Percentiles rank a stretch among this genome's conserved stretches.
Conservation (phyloP, 2,797 vertebrate species). For the Squalus acanthias region DNA sequence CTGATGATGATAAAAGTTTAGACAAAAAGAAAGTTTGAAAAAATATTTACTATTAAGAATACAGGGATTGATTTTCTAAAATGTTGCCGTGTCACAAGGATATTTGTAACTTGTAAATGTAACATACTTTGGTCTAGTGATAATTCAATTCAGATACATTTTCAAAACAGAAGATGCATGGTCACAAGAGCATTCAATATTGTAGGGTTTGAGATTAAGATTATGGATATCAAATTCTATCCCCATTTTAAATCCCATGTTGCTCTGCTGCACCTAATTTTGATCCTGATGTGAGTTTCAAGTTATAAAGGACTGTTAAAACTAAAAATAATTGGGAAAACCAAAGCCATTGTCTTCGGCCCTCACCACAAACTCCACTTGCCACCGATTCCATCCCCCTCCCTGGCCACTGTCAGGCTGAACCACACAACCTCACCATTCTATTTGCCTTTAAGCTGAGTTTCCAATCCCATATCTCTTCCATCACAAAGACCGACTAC, state of each 20-base stretch:
- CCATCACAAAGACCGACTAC: no score
- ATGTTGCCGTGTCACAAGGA: neutral
- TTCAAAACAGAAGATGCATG: neutral
- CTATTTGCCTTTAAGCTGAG: no score
- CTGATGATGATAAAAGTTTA: neutral
- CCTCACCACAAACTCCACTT: no score
- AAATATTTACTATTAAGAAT: neutral
- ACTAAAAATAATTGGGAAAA: neutral
- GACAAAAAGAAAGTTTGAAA: neutral
- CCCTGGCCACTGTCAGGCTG: no score
- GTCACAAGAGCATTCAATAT: neutral
- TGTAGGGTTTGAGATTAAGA: neutral
- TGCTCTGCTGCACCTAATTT: neutral
- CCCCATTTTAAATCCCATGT: neutral
- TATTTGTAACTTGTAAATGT: neutral
- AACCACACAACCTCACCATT: no score
- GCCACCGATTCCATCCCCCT: no score
- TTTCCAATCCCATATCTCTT: no score
- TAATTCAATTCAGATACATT: neutral
- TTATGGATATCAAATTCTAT: neutral
- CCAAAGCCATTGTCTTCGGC: no score
- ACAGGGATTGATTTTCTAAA: neutral
- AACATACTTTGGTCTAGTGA: neutral
- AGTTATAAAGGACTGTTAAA: neutral
- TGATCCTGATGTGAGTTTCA: neutral